phyloP scores from a whole-genome alignment of 2,797 vertebrate species.

The Kryptolebias ocellatus region DNA sequence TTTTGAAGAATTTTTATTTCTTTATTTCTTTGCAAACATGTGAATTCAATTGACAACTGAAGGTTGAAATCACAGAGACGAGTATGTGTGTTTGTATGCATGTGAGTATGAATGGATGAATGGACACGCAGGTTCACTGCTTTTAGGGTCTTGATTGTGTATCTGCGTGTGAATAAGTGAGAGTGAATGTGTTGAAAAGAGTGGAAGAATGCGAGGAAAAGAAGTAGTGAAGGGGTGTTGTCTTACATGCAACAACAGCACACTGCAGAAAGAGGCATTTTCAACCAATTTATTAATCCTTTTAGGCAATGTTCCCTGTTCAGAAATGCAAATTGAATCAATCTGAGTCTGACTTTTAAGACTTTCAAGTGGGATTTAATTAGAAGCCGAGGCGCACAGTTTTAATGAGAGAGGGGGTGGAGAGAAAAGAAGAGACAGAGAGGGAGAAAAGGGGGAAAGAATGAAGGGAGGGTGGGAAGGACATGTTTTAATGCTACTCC shows the following conservation, averaged over 20 bases:
- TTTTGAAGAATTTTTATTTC: conserved; percentile 28
- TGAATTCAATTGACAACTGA: conserved; percentile 65
- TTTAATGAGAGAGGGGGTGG: conserved; percentile 86
- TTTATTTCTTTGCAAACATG: conserved; percentile 47
- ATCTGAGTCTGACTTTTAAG: conserved; percentile 88
- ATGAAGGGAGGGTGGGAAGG: conserved; percentile 31
- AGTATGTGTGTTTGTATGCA: conserved; percentile 4
- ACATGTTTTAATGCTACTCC: conserved; percentile 74
- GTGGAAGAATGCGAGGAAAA: conserved; percentile 49
- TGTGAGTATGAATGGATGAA: conserved; percentile 48
- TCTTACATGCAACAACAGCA: conserved; percentile 78
- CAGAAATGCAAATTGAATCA: conserved; percentile 88
- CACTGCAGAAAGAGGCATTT: conserved; percentile 80
- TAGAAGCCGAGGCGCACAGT: conserved; percentile 83
- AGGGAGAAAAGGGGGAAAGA: conserved; percentile 40
- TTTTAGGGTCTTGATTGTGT: conserved; percentile 34
- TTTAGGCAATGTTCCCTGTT: conserved; percentile 86
- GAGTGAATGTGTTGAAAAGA: conserved; percentile 47
- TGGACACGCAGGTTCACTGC: conserved; percentile 38
- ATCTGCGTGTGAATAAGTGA: conserved; percentile 4
- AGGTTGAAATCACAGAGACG: conserved; percentile 35
- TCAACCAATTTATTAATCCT: conserved; percentile 87
- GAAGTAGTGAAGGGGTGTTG: conserved; percentile 68
- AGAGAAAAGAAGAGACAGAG: conserved; percentile 55
- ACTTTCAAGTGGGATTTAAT: conserved; percentile 89